These are phyloP conservation scores for Oxyscelio sp. DNA, from an alignment of 2,888 invertebrate genomes.

Conservation along the genomic window DNA sequence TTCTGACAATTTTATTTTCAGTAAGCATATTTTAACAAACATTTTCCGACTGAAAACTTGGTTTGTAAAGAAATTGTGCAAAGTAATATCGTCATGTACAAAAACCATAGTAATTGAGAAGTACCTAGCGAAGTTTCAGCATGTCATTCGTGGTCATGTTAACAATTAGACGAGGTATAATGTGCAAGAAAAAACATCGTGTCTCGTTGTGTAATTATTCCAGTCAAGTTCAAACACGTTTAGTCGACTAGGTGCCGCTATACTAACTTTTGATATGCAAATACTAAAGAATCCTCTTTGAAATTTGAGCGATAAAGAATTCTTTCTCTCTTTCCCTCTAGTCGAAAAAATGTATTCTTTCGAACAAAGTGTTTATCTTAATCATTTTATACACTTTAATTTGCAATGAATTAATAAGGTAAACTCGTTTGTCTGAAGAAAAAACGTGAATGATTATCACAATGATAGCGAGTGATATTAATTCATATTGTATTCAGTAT, in stretches of 20 bases:
- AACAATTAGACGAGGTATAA: constrained; percentile 29
- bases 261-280: constrained; percentile 73
- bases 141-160: constrained; percentile 18
- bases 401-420: constrained; percentile 23
- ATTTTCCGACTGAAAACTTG: too few relatives aligned
- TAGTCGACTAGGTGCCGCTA: constrained; percentile 52
- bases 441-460: constrained; percentile 15
- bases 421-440: not conserved
- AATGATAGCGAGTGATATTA: constrained; percentile 38
- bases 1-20: too few relatives aligned
- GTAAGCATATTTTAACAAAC: too few relatives aligned
- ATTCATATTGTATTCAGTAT: constrained; percentile 46
- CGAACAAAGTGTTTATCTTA: constrained; percentile 24
- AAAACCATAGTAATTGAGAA: not conserved
- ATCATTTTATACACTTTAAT: constrained; percentile 16
- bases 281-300: constrained; percentile 40
- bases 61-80: too few relatives aligned
- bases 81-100: not conserved
- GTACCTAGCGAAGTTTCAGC: not conserved
- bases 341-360: too few relatives aligned
- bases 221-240: constrained; percentile 73
- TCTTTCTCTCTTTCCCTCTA: too few relatives aligned
- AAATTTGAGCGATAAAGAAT: constrained; percentile 17
- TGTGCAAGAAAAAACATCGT: constrained; percentile 38
- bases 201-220: constrained; percentile 71